These are phyloP conservation scores for Sapayoa aenigma DNA, from an alignment of 2,113 vertebrate species.

Conservation along the genomic window DNA sequence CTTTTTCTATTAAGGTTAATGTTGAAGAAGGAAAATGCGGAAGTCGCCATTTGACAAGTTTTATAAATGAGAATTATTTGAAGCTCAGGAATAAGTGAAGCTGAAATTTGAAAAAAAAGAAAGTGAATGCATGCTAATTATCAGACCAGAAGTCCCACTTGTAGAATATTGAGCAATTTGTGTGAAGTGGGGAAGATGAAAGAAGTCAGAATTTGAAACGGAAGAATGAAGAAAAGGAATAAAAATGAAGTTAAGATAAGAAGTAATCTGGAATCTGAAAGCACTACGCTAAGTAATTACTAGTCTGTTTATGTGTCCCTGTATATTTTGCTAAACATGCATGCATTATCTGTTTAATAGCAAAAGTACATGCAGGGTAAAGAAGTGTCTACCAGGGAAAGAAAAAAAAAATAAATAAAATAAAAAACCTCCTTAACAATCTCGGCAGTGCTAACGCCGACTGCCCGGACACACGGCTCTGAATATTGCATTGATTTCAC, in stretches of 20 bases:
- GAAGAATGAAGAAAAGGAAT: constrained; percentile 99
- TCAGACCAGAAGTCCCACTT: constrained; percentile 95
- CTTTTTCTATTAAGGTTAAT: constrained; percentile 99
- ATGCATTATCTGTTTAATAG: constrained; percentile 89
- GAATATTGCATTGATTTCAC: constrained; percentile 73
- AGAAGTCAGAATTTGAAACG: constrained; percentile 98
- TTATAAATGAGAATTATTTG: constrained; percentile 95
- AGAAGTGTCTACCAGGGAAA: constrained; percentile 78
- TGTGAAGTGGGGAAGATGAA: constrained; percentile 99
- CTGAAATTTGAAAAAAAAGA: constrained; percentile 93
- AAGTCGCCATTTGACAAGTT: constrained; percentile 98
- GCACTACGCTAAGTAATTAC: constrained; percentile 98
- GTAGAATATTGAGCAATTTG: constrained; percentile 96
- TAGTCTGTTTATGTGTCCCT: constrained; percentile 98
- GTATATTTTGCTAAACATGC: constrained; percentile 91
- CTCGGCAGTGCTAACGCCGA: constrained; percentile 79
- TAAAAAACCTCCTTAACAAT: constrained; percentile 42
- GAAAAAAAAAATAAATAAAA: constrained; percentile 29
- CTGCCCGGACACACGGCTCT: constrained; percentile 75
- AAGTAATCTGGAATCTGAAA: constrained; percentile 99
- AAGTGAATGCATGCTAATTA: constrained; percentile 98
- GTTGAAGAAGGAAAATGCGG: constrained; percentile 98
- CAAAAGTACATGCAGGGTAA: constrained; percentile 83
- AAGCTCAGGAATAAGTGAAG: constrained; percentile 98
- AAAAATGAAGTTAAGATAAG: constrained; percentile 99